Evolutionary conservation across 2,888 invertebrate genomes (phyloP), one percentile per base, ranked within the genome.

Genomic region (Scaptomyza caliginosa): DNA sequence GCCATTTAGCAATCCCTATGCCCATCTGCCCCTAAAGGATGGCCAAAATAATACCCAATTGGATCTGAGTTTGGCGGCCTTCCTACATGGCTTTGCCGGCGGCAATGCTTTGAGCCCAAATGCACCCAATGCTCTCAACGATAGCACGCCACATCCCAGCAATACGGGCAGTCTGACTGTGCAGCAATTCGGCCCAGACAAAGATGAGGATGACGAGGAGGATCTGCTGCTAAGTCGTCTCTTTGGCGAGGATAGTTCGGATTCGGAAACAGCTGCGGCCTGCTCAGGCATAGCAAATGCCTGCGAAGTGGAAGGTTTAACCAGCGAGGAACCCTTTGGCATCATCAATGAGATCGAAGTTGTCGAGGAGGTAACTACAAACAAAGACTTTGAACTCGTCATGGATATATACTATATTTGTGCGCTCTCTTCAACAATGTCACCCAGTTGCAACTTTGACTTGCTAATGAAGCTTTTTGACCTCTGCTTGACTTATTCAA

Each of bases 21-120:
- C 83, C 16, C 83, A 88, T 54, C 71, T 91, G 42, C 90, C 91
- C 5, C 71, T 92, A 74, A 79, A 92, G 91, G 82, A 88, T 92
- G 71, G 93, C 91, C 68, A 92, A 75, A 69, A 74, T 21, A 65
- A 93, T 21, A 79, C 60, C 36, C 78, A 78, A 17, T 52, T 88
- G 48, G 89, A 90, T 73, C 56, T 90, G 16, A 84, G 79, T 23
- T 38, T 89, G 46, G 86, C 90, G 3, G 85, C 80, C 1, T 71
- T 86, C 3, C 54, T 90, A 1, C 84, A 90, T 7, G 81, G 78
- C 3, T 75, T 89, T 26, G 74, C 62, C 3, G 60, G 38, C 3
- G 60, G 38, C 11, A 39, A 54, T 55, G 63, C 28, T 8, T 59
- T 38, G 38, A 13, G 32, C 2, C 16, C 65, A 6, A 75, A 67